Evolutionary conservation across 2,113 vertebrate species (phyloP).

Genomic region (Macquaria australasica): DNA sequence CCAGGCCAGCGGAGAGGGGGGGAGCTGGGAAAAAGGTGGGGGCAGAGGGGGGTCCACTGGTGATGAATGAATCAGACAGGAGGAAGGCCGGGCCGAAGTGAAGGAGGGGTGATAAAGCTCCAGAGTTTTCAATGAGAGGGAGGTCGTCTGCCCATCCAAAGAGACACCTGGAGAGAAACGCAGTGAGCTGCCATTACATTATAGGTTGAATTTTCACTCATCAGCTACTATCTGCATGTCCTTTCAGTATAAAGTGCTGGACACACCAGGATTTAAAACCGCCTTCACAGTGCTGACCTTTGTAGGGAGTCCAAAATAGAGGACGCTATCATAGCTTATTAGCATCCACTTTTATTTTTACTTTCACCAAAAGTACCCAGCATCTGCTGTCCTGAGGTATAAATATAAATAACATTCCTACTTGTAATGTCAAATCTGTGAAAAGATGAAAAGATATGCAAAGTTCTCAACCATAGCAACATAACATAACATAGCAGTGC

Average conservation of each 20-base stretch:
- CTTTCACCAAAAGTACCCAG: neutral
- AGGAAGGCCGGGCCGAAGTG: neutral
- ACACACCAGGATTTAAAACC: neutral
- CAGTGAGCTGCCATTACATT: neutral
- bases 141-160: slow-evolving; percentile 37
- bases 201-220: neutral
- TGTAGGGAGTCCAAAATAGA: neutral
- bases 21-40: neutral
- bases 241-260: neutral
- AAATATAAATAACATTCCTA: too few species aligned
- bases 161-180: slow-evolving; percentile 62
- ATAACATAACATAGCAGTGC: neutral
- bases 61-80: slow-evolving; percentile 27
- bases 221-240: neutral
- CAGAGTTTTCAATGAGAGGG: slow-evolving; percentile 36
- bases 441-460: too few species aligned
- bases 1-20: slow-evolving; percentile 3
- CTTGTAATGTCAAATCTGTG: too few species aligned
- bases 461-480: neutral
- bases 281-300: neutral
- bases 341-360: neutral
- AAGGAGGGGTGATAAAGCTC: slow-evolving; percentile 21
- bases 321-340: neutral
- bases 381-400: neutral
- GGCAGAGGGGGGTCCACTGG: neutral